Evolutionary conservation across 2,888 invertebrate genomes (phyloP).

Genomic region (Onchidella celtica): DNA sequence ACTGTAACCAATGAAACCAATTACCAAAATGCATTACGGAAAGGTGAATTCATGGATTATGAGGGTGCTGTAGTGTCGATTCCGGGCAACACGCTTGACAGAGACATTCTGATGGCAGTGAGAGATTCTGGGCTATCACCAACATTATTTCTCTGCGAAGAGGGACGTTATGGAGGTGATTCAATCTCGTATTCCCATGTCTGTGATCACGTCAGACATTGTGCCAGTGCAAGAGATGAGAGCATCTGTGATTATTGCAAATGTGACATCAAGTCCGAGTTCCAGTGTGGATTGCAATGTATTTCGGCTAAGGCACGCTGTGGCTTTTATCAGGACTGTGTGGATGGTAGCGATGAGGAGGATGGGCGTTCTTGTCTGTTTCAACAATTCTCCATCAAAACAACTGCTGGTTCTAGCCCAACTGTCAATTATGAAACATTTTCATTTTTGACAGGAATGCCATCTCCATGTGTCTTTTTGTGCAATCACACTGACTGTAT

Average conservation of each 20-base stretch:
- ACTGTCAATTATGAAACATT: too few species aligned
- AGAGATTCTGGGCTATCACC: background rate
- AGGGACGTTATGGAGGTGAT: background rate
- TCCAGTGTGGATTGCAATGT: too few species aligned
- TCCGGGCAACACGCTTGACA: background rate
- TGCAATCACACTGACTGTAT: background rate
- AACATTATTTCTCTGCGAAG: slow-evolving; percentile 6
- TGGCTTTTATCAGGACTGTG: background rate
- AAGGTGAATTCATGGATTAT: background rate
- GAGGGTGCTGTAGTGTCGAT: background rate
- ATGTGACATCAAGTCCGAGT: too few species aligned
- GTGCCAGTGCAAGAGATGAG: slow-evolving; percentile 1
- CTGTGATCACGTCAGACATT: slow-evolving; percentile 9
- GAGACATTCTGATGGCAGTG: background rate
- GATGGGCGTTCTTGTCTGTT: slow-evolving; percentile 7
- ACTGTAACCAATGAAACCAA: background rate
- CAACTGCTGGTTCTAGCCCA: too few species aligned
- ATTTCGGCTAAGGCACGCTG: too few species aligned
- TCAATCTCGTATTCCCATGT: background rate
- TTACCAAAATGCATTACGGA: background rate
- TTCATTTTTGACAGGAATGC: too few species aligned
- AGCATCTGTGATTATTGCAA: too few species aligned
- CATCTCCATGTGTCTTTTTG: background rate
- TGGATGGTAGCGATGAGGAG: background rate
- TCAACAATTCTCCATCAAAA: background rate